Percentiles rank a stretch among this genome's conserved stretches.
phyloP scores from a whole-genome alignment of 2,888 invertebrate genomes.

The Cataglyphis albicans region DNA sequence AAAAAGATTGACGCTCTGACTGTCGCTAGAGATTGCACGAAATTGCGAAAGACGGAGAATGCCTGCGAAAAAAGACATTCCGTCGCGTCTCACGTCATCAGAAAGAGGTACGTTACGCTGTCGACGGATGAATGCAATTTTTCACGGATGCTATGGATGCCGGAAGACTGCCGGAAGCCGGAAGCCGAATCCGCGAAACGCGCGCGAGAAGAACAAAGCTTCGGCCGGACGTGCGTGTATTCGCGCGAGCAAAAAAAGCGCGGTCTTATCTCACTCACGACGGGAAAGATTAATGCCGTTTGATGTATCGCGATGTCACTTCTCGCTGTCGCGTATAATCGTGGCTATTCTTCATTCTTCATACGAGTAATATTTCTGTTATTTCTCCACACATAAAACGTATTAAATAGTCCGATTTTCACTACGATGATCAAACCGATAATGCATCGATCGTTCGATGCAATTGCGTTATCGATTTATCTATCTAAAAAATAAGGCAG shows the following conservation, averaged over 20 bases:
- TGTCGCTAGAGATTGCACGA: conserved; percentile 28
- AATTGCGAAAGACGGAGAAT: conserved; percentile 35
- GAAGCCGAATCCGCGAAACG: conserved; percentile 70
- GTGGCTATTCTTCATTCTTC: conserved; percentile 54
- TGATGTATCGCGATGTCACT: conserved; percentile 62
- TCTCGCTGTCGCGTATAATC: conserved; percentile 60
- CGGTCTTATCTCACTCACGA: conserved; percentile 57
- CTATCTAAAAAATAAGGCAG: background rate
- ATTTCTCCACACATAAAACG: background rate
- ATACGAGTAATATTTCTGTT: conserved; percentile 36
- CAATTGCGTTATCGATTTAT: conserved; percentile 4
- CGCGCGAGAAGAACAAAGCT: conserved; percentile 60
- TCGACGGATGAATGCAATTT: conserved; percentile 73
- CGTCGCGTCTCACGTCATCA: conserved; percentile 67
- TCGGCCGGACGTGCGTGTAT: conserved; percentile 51
- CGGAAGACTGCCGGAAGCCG: conserved; percentile 75
- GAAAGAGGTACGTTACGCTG: conserved; percentile 54
- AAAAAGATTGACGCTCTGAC: conserved; percentile 35
- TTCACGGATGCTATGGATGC: conserved; percentile 71
- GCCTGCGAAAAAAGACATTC: conserved; percentile 58
- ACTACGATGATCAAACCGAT: conserved; percentile 6
- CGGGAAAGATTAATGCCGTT: conserved; percentile 60
- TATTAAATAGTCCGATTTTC: background rate
- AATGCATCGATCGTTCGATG: background rate
- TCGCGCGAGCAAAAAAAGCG: conserved; percentile 47